A percentile compares a stretch with the other conserved stretches of the same genome.
phyloP scores from a whole-genome alignment of 2,797 vertebrate species.

The Sebastes steindachneri region DNA sequence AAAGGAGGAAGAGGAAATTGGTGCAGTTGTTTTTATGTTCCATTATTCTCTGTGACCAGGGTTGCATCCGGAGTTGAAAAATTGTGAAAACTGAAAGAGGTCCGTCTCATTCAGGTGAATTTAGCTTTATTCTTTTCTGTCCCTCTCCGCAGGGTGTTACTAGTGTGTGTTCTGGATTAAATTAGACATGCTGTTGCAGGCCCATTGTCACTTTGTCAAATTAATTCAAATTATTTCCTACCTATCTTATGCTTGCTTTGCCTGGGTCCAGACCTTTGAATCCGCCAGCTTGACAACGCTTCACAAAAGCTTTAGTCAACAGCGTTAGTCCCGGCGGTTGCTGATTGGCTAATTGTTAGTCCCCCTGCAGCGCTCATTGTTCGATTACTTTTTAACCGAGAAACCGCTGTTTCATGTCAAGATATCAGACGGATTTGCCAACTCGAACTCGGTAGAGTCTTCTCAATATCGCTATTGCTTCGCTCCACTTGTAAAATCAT shows the following conservation, averaged over 20 bases:
- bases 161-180: neutral
- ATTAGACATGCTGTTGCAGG: conserved; percentile 3
- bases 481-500: neutral
- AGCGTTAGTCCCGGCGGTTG: no score
- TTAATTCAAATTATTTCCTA: neutral
- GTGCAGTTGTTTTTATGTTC: neutral
- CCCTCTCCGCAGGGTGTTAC: neutral
- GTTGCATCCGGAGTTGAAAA: neutral
- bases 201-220: neutral
- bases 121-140: neutral
- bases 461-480: neutral
- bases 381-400: no score
- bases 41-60: neutral
- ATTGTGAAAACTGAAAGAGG: neutral
- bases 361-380: no score
- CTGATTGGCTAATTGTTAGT: no score
- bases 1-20: neutral
- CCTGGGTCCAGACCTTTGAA: neutral
- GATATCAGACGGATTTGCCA: no score
- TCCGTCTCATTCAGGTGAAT: neutral
- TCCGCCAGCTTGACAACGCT: no score
- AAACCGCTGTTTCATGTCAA: no score
- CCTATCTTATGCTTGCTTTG: neutral
- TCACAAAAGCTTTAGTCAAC: no score
- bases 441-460: no score